Conservation (phyloP, 2,113 vertebrate genomes). For the Percina caprodes region DNA sequence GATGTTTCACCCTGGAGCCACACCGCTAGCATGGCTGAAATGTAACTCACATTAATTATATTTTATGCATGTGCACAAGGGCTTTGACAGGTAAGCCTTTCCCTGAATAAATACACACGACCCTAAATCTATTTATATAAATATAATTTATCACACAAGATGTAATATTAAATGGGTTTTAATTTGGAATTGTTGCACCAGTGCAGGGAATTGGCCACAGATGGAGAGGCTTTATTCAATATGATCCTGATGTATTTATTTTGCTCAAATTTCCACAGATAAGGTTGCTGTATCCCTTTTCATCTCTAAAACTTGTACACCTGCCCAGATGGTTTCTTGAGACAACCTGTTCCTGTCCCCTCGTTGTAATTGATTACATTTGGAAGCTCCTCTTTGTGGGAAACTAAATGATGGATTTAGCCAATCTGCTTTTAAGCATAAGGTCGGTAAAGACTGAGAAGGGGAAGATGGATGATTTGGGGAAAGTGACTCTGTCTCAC, state of each 20-base stretch:
- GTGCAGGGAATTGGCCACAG: conserved; percentile 4
- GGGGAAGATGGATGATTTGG: conserved; percentile 47
- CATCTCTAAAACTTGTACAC: not conserved
- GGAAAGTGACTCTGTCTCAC: conserved; percentile 17
- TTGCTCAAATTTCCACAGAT: conserved; percentile 11
- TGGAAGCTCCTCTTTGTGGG: conserved; percentile 25
- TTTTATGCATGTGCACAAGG: not conserved
- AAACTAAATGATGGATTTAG: conserved; percentile 48
- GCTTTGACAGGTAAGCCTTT: not conserved
- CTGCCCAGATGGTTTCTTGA: conserved; percentile 29
- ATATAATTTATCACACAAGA: conserved; percentile 10
- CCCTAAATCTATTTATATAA: not conserved
- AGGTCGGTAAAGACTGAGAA: conserved; percentile 11
- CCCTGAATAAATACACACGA: not conserved
- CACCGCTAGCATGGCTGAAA: not conserved
- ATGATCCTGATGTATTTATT: conserved; percentile 12
- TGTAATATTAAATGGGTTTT: not conserved
- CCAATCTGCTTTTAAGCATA: conserved; percentile 26
- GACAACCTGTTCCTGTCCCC: conserved; percentile 24
- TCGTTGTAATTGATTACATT: conserved; percentile 45
- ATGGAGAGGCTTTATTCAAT: not conserved
- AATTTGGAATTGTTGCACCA: conserved; percentile 16
- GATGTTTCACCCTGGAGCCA: not conserved
- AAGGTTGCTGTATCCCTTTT: conserved; percentile 2
- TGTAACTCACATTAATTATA: not conserved